Percentiles rank a stretch among this genome's conserved stretches.
Evolutionary conservation across 2,797 vertebrate genomes (phyloP).

Genomic region (Molossus molossus): DNA sequence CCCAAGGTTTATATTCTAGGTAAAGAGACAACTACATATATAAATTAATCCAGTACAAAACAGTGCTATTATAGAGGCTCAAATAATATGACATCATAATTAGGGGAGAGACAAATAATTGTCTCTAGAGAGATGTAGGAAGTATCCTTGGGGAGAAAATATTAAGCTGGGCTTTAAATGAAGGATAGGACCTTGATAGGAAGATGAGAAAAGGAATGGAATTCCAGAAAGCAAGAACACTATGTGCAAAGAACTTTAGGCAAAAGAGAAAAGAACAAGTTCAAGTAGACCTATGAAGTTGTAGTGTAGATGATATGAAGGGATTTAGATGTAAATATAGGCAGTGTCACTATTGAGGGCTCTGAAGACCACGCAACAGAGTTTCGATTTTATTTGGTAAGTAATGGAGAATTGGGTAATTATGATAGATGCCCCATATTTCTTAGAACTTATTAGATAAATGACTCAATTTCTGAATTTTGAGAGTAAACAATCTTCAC

Average conservation of each 20-base stretch:
- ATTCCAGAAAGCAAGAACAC: conserved; percentile 24
- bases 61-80: conserved; percentile 7
- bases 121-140: conserved; percentile 2
- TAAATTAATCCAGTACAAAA: conserved; percentile 25
- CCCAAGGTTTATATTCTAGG: conserved; percentile 41
- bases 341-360: not conserved
- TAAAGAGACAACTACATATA: conserved; percentile 20
- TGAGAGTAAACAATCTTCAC: conserved; percentile 4
- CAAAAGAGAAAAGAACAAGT: not conserved
- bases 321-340: not conserved
- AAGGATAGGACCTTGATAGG: conserved; percentile 43
- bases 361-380: not conserved
- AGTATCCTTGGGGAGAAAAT: conserved; percentile 18
- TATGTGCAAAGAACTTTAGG: not conserved
- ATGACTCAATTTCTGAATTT: conserved; percentile 42
- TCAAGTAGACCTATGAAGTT: not conserved
- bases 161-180: conserved; percentile 52
- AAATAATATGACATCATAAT: conserved; percentile 12
- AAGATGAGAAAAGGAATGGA: not conserved
- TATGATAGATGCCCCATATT: not conserved
- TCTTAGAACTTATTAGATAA: conserved; percentile 66
- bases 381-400: conserved; percentile 27
- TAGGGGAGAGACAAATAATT: conserved; percentile 48
- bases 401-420: not conserved
- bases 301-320: not conserved